Percentiles rank a stretch among this genome's conserved stretches.
Conservation (phyloP, 2,797 vertebrate genomes). For the Clarias pachynema region DNA sequence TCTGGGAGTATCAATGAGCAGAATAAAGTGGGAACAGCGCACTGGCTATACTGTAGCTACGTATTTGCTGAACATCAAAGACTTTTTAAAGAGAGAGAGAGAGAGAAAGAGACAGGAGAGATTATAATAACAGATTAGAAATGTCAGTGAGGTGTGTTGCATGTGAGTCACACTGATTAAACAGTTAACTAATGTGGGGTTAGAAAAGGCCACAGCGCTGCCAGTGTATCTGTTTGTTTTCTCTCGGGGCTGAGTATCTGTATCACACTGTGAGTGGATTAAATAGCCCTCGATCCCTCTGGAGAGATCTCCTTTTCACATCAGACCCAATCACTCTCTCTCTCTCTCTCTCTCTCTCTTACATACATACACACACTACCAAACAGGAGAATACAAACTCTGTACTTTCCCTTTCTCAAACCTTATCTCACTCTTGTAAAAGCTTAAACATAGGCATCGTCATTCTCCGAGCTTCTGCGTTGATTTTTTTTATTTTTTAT, state of each 20-base stretch:
- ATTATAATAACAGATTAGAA: slow-evolving; percentile 46
- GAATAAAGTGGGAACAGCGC: slow-evolving; percentile 16
- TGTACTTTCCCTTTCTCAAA: background rate
- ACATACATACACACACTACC: background rate
- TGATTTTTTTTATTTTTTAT: background rate
- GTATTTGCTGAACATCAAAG: slow-evolving; percentile 37
- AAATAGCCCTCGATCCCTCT: slow-evolving; percentile 26
- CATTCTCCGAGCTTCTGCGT: background rate
- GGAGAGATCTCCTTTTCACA: slow-evolving; percentile 17
- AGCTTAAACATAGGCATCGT: background rate
- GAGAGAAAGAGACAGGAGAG: slow-evolving; percentile 2
- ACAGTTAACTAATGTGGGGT: slow-evolving; percentile 30
- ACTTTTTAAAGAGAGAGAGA: slow-evolving; percentile 23
- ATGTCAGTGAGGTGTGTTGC: slow-evolving; percentile 23
- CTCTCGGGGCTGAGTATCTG: slow-evolving; percentile 15
- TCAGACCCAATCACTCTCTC: background rate
- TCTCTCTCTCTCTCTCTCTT: too few relatives aligned
- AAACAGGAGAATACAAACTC: background rate
- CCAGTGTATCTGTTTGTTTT: background rate
- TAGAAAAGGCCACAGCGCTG: slow-evolving; percentile 20
- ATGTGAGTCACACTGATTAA: slow-evolving; percentile 11
- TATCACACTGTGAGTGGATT: slow-evolving; percentile 29
- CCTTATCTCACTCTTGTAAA: background rate
- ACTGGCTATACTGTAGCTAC: background rate
- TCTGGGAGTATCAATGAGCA: background rate